A percentile compares a stretch with the other conserved stretches of the same genome.
These are phyloP conservation scores for Eupristina koningsbergeri DNA, from an alignment of 1,140 invertebrate genomes.

Conservation along the genomic window DNA sequence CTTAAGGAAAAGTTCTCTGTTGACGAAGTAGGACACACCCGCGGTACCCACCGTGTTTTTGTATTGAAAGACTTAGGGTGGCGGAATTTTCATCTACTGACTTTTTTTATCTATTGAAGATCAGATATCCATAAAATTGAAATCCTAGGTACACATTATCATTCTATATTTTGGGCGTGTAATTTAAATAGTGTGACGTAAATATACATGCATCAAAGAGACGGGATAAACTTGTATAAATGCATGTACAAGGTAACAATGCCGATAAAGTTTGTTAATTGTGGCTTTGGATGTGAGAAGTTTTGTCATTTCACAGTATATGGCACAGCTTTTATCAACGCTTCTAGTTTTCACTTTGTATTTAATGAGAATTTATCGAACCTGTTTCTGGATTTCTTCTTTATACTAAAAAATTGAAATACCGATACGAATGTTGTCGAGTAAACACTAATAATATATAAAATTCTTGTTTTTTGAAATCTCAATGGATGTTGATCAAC, in stretches of 20 bases:
- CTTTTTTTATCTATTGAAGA: slow-evolving; percentile 25
- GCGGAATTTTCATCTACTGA: slow-evolving; percentile 26
- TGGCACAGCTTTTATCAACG: too few relatives aligned
- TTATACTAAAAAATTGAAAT: too few relatives aligned
- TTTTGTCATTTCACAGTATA: background rate
- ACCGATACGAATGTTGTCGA: too few relatives aligned
- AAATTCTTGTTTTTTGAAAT: too few relatives aligned
- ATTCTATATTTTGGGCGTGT: background rate
- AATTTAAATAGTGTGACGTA: background rate
- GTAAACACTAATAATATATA: too few relatives aligned
- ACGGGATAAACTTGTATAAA: background rate
- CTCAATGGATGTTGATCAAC: too few relatives aligned
- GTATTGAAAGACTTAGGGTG: background rate
- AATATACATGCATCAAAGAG: background rate
- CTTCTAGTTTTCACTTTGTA: too few relatives aligned
- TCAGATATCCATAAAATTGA: slow-evolving; percentile 46
- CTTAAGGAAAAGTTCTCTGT: slow-evolving; percentile 40
- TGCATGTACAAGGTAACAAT: background rate
- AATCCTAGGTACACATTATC: slow-evolving; percentile 27
- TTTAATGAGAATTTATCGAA: too few relatives aligned
- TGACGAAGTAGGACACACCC: background rate
- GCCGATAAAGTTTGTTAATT: slow-evolving; percentile 36
- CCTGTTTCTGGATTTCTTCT: too few relatives aligned
- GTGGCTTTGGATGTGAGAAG: background rate
- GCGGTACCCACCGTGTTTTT: slow-evolving; percentile 15